Evolutionary conservation across 2,113 vertebrate genomes (phyloP).

Genomic region (Myiopsitta monachus): DNA sequence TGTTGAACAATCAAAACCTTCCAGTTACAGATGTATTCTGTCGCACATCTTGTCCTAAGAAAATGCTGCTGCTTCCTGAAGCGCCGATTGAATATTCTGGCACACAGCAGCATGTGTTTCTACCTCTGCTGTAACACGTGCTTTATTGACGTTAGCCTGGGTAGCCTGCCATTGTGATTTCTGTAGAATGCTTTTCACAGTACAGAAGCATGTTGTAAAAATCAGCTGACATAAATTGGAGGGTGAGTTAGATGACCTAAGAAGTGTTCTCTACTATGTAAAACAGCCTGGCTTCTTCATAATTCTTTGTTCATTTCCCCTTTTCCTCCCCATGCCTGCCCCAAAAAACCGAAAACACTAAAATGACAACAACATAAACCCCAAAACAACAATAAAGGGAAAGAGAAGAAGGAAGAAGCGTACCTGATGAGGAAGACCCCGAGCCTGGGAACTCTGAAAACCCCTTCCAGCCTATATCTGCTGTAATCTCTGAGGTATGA

Average conservation of each 20-base stretch:
- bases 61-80: not conserved
- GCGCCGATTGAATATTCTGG: not conserved
- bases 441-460: conserved; percentile 72
- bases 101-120: not conserved
- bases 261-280: not conserved
- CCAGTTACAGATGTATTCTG: not conserved
- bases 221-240: not conserved
- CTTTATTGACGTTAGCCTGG: not conserved
- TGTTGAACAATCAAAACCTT: not conserved
- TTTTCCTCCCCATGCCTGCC: rapidly evolving
- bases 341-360: not conserved
- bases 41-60: not conserved
- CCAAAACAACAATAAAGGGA: conserved; percentile 76
- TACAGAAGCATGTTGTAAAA: not conserved
- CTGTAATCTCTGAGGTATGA: conserved; percentile 83
- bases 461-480: conserved; percentile 89
- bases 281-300: not conserved
- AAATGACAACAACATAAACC: not conserved
- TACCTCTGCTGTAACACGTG: not conserved
- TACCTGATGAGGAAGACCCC: conserved; percentile 64
- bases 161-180: not conserved
- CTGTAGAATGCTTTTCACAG: not conserved
- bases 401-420: conserved; percentile 74
- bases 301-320: not conserved
- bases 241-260: not conserved